Evolutionary conservation across 2,113 vertebrate genomes (phyloP).

Genomic region (Pleuronectes platessa): DNA sequence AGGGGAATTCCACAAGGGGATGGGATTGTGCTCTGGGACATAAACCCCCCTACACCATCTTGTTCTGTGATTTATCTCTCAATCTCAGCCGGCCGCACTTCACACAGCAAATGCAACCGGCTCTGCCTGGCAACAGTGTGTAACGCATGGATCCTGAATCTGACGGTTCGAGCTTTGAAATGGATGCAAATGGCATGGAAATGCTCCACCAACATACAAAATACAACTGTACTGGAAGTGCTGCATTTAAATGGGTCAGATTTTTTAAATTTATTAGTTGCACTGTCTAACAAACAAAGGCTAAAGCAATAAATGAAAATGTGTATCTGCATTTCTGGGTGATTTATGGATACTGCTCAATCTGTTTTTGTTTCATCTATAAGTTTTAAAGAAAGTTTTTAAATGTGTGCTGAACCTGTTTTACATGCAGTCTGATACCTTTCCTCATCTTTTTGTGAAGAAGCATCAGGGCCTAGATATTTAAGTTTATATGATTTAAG

Average conservation of each 20-base stretch:
- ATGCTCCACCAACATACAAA: background rate
- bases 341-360: too few relatives aligned
- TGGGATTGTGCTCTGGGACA: slow-evolving; percentile 69
- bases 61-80: slow-evolving; percentile 70
- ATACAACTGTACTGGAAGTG: too few relatives aligned
- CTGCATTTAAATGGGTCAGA: too few relatives aligned
- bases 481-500: background rate
- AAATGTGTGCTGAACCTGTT: background rate
- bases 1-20: slow-evolving; percentile 79
- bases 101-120: slow-evolving; percentile 51
- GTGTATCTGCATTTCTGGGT: too few relatives aligned
- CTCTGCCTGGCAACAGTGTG: background rate
- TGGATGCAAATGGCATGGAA: background rate
- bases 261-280: too few relatives aligned
- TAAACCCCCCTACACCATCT: slow-evolving; percentile 70
- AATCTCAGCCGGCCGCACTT: slow-evolving; percentile 54
- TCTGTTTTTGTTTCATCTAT: background rate
- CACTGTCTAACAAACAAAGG: too few relatives aligned
- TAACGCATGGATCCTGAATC: slow-evolving; percentile 4
- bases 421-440: background rate
- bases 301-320: too few relatives aligned
- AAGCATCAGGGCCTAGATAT: background rate
- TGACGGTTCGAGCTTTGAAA: background rate
- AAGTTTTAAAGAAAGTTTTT: background rate
- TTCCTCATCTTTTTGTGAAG: background rate